A percentile compares a stretch with the other conserved stretches of the same genome.
These are phyloP conservation scores for Manis javanica DNA, from an alignment of 2,797 vertebrate genomes.

Conservation along the genomic window DNA sequence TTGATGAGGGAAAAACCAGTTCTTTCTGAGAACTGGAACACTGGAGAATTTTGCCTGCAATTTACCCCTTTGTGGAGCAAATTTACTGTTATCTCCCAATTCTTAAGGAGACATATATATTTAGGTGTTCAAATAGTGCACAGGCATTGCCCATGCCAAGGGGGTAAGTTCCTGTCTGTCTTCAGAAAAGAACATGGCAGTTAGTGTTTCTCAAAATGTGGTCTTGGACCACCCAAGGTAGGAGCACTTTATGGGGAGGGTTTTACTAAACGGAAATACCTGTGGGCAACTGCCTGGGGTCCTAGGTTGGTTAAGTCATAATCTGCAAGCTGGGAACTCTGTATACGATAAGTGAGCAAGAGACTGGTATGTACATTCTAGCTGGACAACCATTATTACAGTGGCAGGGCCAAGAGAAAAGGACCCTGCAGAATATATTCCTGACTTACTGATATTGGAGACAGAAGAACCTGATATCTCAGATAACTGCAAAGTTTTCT, in stretches of 20 bases:
- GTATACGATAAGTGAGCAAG: background rate
- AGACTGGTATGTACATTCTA: background rate
- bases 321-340: background rate
- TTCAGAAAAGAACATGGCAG: background rate
- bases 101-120: background rate
- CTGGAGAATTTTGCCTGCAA: background rate
- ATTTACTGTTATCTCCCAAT: background rate
- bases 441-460: background rate
- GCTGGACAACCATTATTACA: background rate
- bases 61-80: background rate
- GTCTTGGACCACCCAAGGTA: background rate
- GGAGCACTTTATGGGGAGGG: background rate
- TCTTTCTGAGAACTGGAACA: background rate
- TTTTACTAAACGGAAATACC: background rate
- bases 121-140: background rate
- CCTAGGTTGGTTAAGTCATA: background rate
- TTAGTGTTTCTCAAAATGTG: background rate
- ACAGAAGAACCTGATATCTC: background rate
- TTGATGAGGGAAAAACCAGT: background rate
- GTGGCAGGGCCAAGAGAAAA: background rate
- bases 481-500: background rate
- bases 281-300: background rate
- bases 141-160: background rate
- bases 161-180: background rate
- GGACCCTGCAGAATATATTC: accelerated